Percentiles rank a stretch among this genome's conserved stretches.
Conservation (phyloP, 2,797 vertebrate genomes). For the Parauchenoglanis punctatus region DNA sequence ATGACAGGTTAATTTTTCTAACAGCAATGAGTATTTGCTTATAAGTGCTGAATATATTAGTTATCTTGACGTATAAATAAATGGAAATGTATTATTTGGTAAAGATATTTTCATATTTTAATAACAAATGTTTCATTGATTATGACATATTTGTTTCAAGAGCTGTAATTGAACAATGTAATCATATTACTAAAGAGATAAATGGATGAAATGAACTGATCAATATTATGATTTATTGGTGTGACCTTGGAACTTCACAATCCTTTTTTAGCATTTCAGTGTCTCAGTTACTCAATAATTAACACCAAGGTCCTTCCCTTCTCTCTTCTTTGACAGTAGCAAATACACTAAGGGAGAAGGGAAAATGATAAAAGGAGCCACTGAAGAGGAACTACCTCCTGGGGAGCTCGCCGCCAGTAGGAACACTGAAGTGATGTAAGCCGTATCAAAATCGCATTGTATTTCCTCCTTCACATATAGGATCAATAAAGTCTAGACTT, state of each 20-base stretch:
- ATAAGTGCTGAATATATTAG: constrained; percentile 10
- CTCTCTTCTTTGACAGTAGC: constrained; percentile 41
- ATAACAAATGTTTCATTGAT: neutral
- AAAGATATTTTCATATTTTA: neutral
- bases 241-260: constrained; percentile 37
- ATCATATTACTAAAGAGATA: constrained; percentile 10
- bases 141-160: neutral
- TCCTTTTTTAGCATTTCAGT: constrained; percentile 10
- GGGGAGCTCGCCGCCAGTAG: too few relatives aligned
- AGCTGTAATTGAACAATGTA: neutral
- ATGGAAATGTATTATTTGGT: neutral
- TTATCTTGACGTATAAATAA: constrained; percentile 21
- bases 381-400: neutral
- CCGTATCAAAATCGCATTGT: too few relatives aligned
- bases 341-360: constrained; percentile 19
- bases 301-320: constrained; percentile 51
- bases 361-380: constrained; percentile 25
- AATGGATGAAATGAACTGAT: constrained; percentile 22
- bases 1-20: constrained; percentile 33
- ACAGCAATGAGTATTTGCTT: constrained; percentile 12
- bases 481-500: too few relatives aligned
- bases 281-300: constrained; percentile 57
- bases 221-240: neutral
- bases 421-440: too few relatives aligned
- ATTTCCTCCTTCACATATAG: too few relatives aligned